Base-by-base conservation (phyloP, 2,113 vertebrate species). In the Pampusana beccarii region DNA sequence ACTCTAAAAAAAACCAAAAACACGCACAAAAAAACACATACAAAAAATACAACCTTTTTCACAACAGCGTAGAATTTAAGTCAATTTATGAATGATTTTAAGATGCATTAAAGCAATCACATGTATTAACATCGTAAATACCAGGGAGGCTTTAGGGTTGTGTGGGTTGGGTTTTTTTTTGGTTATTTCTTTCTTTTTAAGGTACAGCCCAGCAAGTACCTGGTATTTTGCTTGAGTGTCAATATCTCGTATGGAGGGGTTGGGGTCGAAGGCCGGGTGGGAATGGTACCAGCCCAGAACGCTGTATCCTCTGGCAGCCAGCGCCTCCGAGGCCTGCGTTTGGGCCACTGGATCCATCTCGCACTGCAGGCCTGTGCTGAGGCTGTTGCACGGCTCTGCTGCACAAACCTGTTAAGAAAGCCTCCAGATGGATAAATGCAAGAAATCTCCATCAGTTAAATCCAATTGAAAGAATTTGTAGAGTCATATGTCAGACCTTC, bases 241-340 rank as follows among this genome's bases (percentile, higher is more conserved):
- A 53, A 99, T 99, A 93, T 99, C 99, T 36, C 99, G 97, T 23
- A 99, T 96, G 3, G 99, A 99, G 38, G 99, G 99, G 97, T 98
- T 99, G 61, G 99, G 99, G 40, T 99, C 99, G 56, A 99, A 99
- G 44, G 99, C 98, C 0, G 99, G 99, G 89, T 99, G 99, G 1
- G 99, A 99, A 91, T 99, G 99, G 97, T 99, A 99, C 99, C 99
- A 99, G 17, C 99, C 99, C 23, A 99, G 98, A 5, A 99, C 98
- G 26, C 97, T 97, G 92, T 98, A 98, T 18, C 99, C 99, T 81
- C 98, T 96, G 28, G 97, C 97, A 1, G 98, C 98, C 93, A 99
- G 97, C 10, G 98, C 79, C 62, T 99, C 99, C 4, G 99, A 99
- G 50, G 99, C 99, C 95, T 99, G 99, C 0, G 99, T 99, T 62